Percentiles rank a stretch among this genome's conserved stretches.
These are phyloP conservation scores for Nestor notabilis DNA, from an alignment of 2,113 vertebrate genomes.

Conservation along the genomic window DNA sequence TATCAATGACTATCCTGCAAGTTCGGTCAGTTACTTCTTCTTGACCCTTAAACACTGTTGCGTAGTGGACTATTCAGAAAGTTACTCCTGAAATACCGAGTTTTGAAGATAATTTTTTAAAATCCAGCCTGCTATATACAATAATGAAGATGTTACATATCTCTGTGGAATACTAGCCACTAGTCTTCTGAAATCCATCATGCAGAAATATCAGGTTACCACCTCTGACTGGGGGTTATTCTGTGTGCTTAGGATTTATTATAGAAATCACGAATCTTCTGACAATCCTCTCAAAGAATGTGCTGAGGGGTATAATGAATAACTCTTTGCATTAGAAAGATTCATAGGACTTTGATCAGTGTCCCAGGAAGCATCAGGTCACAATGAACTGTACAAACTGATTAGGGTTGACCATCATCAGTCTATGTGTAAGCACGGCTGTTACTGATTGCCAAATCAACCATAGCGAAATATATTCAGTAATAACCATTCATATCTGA, in stretches of 20 bases:
- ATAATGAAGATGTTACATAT: neutral
- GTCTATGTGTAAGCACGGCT: neutral
- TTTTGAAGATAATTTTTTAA: neutral
- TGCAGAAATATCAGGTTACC: neutral
- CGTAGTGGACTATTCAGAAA: neutral
- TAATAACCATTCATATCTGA: conserved; percentile 3
- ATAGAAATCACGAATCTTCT: conserved; percentile 39
- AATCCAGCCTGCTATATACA: neutral
- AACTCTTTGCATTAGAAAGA: conserved; percentile 63
- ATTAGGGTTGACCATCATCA: conserved; percentile 38
- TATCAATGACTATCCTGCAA: neutral
- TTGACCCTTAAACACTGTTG: neutral
- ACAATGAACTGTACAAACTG: conserved; percentile 62
- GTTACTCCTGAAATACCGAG: neutral
- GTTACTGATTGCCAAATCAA: conserved; percentile 12
- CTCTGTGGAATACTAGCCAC: neutral
- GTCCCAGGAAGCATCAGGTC: conserved; percentile 59
- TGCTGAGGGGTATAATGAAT: conserved; percentile 64
- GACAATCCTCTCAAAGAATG: conserved; percentile 26
- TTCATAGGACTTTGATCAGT: conserved; percentile 69
- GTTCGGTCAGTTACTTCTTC: neutral
- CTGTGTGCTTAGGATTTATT: conserved; percentile 45
- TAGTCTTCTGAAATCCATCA: neutral
- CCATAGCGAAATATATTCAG: conserved; percentile 4
- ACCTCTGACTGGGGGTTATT: neutral